phyloP scores from a whole-genome alignment of 2,113 vertebrate species.

The Uria lomvia region DNA sequence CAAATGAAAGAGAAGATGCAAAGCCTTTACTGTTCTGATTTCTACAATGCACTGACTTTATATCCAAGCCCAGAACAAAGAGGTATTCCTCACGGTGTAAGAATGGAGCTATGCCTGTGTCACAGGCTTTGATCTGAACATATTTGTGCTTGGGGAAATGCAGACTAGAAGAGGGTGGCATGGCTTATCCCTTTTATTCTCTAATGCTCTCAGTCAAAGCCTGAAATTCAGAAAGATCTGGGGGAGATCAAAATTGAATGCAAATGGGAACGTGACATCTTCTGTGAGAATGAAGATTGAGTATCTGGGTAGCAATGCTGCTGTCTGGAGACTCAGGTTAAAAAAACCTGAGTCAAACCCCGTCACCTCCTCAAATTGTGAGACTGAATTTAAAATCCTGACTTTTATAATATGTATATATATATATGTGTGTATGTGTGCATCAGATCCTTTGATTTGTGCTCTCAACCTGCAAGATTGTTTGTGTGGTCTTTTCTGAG shows the following conservation, averaged over 20 bases:
- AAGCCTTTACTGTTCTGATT: neutral
- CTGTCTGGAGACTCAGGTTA: neutral
- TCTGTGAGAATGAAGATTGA: neutral
- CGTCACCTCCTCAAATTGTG: neutral
- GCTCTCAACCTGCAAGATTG: neutral
- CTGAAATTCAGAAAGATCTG: neutral
- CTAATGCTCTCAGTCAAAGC: neutral
- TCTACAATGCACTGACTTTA: neutral
- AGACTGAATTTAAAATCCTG: neutral
- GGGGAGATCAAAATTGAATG: constrained; percentile 22
- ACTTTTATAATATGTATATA: neutral
- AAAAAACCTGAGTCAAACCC: neutral
- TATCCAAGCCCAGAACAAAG: neutral
- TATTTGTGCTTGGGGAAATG: neutral
- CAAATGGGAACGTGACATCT: neutral
- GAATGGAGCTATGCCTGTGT: neutral
- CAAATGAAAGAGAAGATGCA: neutral
- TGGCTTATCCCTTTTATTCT: neutral
- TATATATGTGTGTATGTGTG: neutral
- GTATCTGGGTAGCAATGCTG: neutral
- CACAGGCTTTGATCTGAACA: neutral
- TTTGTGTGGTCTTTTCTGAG: neutral
- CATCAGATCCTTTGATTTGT: neutral
- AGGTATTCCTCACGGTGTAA: neutral
- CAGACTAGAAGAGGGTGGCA: neutral